Evolutionary conservation across 2,888 invertebrate species (phyloP).

Genomic region (Himalopsyche anomala): DNA sequence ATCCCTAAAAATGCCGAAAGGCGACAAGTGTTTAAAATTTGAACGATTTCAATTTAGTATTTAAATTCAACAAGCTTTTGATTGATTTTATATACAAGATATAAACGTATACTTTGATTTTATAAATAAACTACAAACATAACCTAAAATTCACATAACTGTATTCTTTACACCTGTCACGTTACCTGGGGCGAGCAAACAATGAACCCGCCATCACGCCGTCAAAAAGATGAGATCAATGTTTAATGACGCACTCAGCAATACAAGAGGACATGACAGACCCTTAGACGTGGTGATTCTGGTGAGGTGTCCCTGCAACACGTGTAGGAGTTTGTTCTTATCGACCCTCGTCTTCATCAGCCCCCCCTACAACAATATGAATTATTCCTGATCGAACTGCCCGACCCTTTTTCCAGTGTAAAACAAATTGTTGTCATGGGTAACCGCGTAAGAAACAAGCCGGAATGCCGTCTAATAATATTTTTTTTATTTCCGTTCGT

Average conservation of each 20-base stretch:
- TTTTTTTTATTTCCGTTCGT: no score
- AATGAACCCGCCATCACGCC: constrained; percentile 48
- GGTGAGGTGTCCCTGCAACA: constrained; percentile 45
- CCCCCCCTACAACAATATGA: constrained; percentile 58
- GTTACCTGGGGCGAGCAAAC: constrained; percentile 49
- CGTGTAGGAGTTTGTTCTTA: constrained; percentile 59
- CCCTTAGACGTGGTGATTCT: constrained; percentile 47
- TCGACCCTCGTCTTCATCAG: constrained; percentile 63
- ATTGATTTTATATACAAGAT: no score
- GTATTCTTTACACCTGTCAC: constrained; percentile 20
- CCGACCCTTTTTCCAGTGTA: constrained; percentile 16
- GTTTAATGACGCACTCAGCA: constrained; percentile 62
- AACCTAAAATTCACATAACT: background rate
- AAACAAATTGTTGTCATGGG: background rate
- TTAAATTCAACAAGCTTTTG: no score
- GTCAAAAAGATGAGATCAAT: constrained; percentile 63
- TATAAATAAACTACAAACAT: background rate
- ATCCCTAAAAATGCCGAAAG: no score
- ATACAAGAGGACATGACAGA: constrained; percentile 53
- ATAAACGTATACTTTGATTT: no score
- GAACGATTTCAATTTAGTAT: no score
- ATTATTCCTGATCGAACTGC: constrained; percentile 55
- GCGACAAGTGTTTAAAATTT: no score
- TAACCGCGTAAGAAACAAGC: background rate
- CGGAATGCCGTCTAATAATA: background rate